These are phyloP conservation scores for Meiosimyza decipiens DNA, from an alignment of 2,888 invertebrate genomes.

Conservation along the genomic window DNA sequence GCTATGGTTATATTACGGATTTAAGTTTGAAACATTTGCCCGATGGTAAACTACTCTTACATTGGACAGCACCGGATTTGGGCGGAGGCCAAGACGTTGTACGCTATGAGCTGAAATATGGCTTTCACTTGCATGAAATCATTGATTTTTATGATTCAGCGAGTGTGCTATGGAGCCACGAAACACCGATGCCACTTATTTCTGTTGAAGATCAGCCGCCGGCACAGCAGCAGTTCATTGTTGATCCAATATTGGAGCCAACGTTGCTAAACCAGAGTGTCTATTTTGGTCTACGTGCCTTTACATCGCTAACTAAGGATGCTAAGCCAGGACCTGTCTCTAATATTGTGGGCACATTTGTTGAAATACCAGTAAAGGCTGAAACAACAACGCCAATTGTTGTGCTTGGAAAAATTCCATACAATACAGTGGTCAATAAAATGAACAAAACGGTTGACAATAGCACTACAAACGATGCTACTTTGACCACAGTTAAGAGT, in stretches of 20 bases:
- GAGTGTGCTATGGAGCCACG: constrained; percentile 66
- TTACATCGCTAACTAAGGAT: constrained; percentile 62
- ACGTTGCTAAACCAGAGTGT: constrained; percentile 68
- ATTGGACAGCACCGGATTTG: constrained; percentile 74
- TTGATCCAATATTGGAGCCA: constrained; percentile 65
- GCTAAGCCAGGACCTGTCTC: constrained; percentile 68
- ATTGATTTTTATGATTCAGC: constrained; percentile 68
- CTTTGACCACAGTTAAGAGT: neutral
- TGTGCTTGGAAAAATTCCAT: neutral
- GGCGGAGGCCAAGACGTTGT: constrained; percentile 65
- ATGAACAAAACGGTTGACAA: neutral
- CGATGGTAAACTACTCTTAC: constrained; percentile 68
- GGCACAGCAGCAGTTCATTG: neutral
- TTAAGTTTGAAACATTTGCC: constrained; percentile 50
- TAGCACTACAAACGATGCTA: constrained; percentile 40
- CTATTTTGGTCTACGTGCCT: constrained; percentile 69
- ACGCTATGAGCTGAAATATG: constrained; percentile 70
- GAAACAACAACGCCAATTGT: neutral
- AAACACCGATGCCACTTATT: constrained; percentile 67
- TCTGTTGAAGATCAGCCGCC: constrained; percentile 58
- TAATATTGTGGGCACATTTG: constrained; percentile 69
- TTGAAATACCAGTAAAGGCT: constrained; percentile 57
- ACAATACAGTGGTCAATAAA: neutral
- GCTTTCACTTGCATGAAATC: constrained; percentile 65
- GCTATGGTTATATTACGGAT: neutral